phyloP scores from a whole-genome alignment of 2,797 vertebrate species.

The Enteromius treurensis region DNA sequence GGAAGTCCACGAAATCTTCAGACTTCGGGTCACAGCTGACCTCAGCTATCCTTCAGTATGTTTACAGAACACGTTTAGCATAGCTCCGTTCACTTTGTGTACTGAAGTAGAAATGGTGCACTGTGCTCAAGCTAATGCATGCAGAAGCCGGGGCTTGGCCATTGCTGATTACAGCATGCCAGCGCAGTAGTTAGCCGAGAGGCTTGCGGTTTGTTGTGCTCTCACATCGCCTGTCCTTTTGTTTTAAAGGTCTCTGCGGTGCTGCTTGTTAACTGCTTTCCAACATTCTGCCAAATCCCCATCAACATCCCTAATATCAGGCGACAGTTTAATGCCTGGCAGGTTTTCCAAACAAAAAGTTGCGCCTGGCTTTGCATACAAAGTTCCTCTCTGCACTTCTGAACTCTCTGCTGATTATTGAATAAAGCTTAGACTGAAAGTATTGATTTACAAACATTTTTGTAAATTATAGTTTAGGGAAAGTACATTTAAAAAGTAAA shows the following conservation, averaged over 20 bases:
- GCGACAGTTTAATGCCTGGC: slow-evolving; percentile 21
- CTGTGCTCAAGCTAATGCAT: slow-evolving; percentile 13
- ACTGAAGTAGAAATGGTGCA: not conserved
- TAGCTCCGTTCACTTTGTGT: slow-evolving; percentile 22
- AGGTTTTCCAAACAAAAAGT: not conserved
- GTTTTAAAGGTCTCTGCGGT: slow-evolving; percentile 12
- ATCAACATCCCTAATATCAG: slow-evolving; percentile 30
- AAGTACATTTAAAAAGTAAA: not conserved
- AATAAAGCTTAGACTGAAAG: not conserved
- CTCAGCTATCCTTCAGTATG: slow-evolving; percentile 10
- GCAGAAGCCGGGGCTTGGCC: not conserved
- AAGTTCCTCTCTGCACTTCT: not conserved
- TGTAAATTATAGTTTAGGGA: not conserved
- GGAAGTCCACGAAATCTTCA: not conserved
- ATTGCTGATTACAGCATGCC: slow-evolving; percentile 3
- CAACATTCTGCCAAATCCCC: slow-evolving; percentile 15
- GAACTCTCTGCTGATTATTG: not conserved
- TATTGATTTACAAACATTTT: slow-evolving; percentile 11
- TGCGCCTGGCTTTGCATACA: slow-evolving; percentile 5
- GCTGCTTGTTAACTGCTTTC: slow-evolving; percentile 23
- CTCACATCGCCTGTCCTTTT: slow-evolving; percentile 27
- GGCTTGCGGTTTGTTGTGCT: slow-evolving; percentile 24
- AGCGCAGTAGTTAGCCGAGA: slow-evolving; percentile 4
- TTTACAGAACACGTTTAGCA: slow-evolving; percentile 27
- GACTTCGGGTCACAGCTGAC: not conserved